These are phyloP conservation scores for Argentina silus DNA, from an alignment of 2,797 vertebrate species.

Conservation along the genomic window DNA sequence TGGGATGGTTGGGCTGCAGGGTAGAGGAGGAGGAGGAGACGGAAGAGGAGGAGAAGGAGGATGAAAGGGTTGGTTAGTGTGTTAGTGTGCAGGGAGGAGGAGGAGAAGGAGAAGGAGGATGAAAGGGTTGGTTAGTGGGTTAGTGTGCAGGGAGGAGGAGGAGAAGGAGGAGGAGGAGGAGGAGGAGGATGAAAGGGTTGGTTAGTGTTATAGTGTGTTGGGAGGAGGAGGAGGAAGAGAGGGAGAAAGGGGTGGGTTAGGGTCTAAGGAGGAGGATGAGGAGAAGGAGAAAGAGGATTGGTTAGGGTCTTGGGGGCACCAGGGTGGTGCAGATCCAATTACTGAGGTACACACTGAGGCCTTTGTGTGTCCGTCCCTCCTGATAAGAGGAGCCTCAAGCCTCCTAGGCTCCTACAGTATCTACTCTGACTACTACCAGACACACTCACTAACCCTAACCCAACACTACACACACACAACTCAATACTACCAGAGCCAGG, in stretches of 20 bases:
- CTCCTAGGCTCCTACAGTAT: conserved; percentile 15
- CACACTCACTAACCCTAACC: not conserved
- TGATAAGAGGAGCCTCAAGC: conserved; percentile 53
- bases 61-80: too few species aligned
- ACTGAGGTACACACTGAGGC: conserved; percentile 57
- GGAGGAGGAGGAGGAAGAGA: conserved; percentile 9
- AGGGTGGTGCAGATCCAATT: conserved; percentile 63
- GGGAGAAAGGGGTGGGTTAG: conserved; percentile 29
- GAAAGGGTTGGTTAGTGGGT: not conserved
- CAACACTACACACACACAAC: not conserved
- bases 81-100: not conserved
- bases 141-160: too few species aligned
- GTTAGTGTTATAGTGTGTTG: not conserved
- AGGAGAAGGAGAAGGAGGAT: not conserved
- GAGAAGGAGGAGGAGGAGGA: too few species aligned
- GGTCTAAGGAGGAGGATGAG: conserved; percentile 33
- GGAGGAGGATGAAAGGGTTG: not conserved
- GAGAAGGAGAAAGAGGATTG: conserved; percentile 25
- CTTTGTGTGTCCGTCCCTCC: conserved; percentile 55
- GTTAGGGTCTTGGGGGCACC: conserved; percentile 52
- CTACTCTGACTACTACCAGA: conserved; percentile 24
- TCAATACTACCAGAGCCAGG: not conserved
- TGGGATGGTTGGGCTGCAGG: conserved; percentile 21
- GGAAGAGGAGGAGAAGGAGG: not conserved
- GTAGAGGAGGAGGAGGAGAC: too few species aligned